Conservation (phyloP, 2,797 vertebrate genomes). For the Tympanoctomys barrerae region DNA sequence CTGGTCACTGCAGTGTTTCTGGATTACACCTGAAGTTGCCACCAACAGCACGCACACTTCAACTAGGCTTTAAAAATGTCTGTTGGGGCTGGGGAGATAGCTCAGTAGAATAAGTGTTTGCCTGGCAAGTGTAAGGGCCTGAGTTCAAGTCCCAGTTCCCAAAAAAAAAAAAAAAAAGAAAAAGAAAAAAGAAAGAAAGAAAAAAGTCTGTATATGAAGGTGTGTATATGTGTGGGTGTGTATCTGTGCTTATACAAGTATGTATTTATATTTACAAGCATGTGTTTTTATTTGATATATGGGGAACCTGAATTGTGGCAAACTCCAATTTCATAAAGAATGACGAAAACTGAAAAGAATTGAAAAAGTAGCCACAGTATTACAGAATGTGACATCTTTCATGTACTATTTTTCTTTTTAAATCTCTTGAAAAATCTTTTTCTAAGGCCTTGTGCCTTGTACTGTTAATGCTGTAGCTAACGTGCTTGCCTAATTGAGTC, state of each 20-base stretch:
- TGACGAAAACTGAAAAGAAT: constrained; percentile 34
- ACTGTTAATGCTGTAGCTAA: not conserved
- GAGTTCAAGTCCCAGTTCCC: too few species aligned
- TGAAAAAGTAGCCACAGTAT: constrained; percentile 3
- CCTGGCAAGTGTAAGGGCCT: too few species aligned
- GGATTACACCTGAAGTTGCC: not conserved
- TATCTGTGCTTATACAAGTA: not conserved
- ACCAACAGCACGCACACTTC: not conserved
- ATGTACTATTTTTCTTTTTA: constrained; percentile 31
- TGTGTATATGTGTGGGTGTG: not conserved
- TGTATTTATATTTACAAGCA: not conserved
- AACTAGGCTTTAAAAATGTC: not conserved
- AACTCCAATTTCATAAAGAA: constrained; percentile 57
- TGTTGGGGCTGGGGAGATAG: too few species aligned
- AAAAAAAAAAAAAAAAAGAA: too few species aligned
- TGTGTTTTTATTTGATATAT: not conserved
- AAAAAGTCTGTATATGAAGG: fast-evolving
- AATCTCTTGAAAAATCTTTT: constrained; percentile 36
- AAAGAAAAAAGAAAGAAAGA: too few species aligned
- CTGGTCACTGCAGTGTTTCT: not conserved
- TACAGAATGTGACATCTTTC: constrained; percentile 50
- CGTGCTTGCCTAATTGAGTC: too few species aligned
- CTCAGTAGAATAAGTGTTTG: too few species aligned
- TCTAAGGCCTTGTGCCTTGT: not conserved
- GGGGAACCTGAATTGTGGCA: constrained; percentile 20